Evolutionary conservation across 1,140 invertebrate species (phyloP), one percentile per base, ranked within the genome.

Genomic region (Gryllus bimaculatus): DNA sequence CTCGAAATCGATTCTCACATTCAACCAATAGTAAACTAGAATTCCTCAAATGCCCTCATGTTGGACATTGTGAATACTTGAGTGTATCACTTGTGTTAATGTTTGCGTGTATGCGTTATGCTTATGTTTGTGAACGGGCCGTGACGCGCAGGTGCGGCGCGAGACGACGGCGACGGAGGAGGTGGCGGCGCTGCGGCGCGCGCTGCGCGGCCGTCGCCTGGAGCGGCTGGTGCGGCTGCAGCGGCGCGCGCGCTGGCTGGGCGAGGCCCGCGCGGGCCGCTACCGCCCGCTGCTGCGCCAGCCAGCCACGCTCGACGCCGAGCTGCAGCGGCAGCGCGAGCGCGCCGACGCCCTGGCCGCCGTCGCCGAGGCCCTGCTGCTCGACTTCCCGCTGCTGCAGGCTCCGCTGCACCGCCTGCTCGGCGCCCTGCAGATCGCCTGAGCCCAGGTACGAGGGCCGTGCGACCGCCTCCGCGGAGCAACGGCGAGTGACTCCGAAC

Each of bases 361-460:
- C 73, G 85, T 91, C 47, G 84, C 90, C 74, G 87, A 90, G 80
- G 86, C 86, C 80, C 84, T 91, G 3, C 82, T 84, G 77, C 82
- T 82, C 20, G 90, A 91, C 81, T 91, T 90, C 86, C 91, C 91
- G 4, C 82, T 86, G 26, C 85, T 88, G 13, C 84, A 87, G 79
- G 82, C 84, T 12, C 83, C 86, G 80, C 85, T 91, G 77, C 54
- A 66, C 10, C 54, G 54, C 10, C 54, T 66, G 7, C 18, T 66
- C 54, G 54, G 54, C 54, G 54, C 54, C 7, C 54, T 66, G 54
- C 54, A 66, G 54, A 10, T 66, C 10, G 18, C 54, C 18, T 66
- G 18, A 18, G 18, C n/a, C n/a, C n/a, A n/a, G n/a, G n/a, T n/a
- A n/a, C n/a, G n/a, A n/a, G n/a, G 7, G 0, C 10, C 54, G 7